Conservation (phyloP, 2,888 invertebrate genomes). For the Mythimna impura region DNA sequence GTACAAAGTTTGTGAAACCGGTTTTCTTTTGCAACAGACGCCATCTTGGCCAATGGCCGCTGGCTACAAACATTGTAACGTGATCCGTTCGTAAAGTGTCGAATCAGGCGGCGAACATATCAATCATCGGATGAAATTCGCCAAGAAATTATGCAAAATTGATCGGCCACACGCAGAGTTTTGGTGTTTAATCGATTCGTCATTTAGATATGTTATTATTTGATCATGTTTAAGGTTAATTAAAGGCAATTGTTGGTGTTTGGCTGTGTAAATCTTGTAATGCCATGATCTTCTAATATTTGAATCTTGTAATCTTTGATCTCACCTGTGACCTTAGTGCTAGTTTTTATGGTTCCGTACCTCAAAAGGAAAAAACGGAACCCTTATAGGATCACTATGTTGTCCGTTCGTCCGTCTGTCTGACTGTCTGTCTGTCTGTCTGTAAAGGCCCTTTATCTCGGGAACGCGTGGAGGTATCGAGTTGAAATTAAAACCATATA, state of each 20-base stretch:
- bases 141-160: slow-evolving; percentile 50
- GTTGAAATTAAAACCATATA: too few relatives aligned
- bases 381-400: too few relatives aligned
- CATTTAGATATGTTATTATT: slow-evolving; percentile 36
- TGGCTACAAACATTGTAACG: slow-evolving; percentile 46
- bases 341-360: too few relatives aligned
- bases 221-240: slow-evolving; percentile 23
- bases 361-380: too few relatives aligned
- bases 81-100: slow-evolving; percentile 53
- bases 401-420: too few relatives aligned
- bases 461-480: too few relatives aligned
- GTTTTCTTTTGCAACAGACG: slow-evolving; percentile 52
- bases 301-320: background rate
- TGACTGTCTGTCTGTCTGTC: too few relatives aligned
- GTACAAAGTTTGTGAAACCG: slow-evolving; percentile 45
- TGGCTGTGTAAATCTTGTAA: background rate
- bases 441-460: too few relatives aligned
- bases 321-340: too few relatives aligned
- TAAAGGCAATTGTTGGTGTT: slow-evolving; percentile 15
- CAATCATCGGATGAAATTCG: slow-evolving; percentile 52
- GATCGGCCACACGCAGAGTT: slow-evolving; percentile 45
- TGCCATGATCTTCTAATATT: background rate
- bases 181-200: slow-evolving; percentile 34
- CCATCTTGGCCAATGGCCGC: slow-evolving; percentile 47
- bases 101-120: slow-evolving; percentile 40